A percentile compares a stretch with the other conserved stretches of the same genome.
Conservation (phyloP, 1,140 invertebrate genomes). For the Coelopa frigida region DNA sequence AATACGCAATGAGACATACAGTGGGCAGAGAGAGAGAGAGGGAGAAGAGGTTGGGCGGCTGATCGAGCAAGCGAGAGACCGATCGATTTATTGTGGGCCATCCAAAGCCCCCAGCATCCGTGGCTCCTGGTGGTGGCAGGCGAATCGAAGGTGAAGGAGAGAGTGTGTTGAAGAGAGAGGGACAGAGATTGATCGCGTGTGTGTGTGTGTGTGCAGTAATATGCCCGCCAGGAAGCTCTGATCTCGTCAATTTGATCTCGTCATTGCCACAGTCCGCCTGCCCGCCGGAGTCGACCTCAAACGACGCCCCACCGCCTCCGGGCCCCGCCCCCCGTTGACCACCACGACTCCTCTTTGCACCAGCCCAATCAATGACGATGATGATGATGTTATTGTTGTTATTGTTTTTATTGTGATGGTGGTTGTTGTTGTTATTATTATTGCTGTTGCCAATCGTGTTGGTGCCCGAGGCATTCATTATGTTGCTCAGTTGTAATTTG, state of each 20-base stretch:
- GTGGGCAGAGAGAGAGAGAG: background rate
- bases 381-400: background rate
- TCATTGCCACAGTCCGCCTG: no score
- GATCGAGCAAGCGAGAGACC: background rate
- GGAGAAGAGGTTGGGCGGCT: background rate
- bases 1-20: conserved; percentile 11
- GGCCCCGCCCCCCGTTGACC: no score
- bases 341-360: no score
- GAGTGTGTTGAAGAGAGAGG: background rate
- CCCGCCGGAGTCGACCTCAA: no score
- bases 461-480: no score
- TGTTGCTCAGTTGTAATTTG: no score
- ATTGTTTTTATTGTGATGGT: background rate
- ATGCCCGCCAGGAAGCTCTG: conserved; percentile 1
- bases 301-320: no score
- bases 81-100: background rate
- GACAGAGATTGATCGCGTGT: no score
- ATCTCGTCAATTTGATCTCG: conserved; percentile 6
- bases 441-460: no score
- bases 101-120: conserved; percentile 1
- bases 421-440: conserved; percentile 2
- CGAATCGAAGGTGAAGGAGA: background rate
- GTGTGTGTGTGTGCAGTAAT: no score
- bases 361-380: background rate
- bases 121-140: background rate